Base-by-base conservation (phyloP, 2,888 invertebrate genomes). In the Hofmannophila pseudospretella region DNA sequence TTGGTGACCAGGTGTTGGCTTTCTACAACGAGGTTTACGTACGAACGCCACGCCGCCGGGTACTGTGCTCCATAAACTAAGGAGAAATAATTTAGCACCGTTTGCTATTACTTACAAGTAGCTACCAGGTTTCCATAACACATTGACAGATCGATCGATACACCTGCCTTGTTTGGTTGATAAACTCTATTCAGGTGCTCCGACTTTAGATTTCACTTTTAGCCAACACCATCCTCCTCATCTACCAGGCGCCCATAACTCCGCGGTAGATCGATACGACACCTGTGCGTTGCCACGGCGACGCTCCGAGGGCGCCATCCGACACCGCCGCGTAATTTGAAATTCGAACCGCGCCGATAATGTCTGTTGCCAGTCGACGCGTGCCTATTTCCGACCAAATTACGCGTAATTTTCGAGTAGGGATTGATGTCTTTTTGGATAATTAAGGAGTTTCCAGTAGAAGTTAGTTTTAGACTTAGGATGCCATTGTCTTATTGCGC, bases 281-380 rank as follows among this genome's bases (percentile, higher is more conserved):
- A 85, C 84, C 85, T 85, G 85, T 74, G 66, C 70, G 84, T 82
- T 73, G 67, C 79, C 64, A 69, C 63, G 60, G 77, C 79, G 66
- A 84, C 81, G 58, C 50, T 46, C 55, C 61, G 68, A 75, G 82
- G 81, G 84, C 75, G 82, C 75, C 64, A 85, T 51, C 75, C 77
- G 85, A 85, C 79, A 80, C 85, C 76, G 51, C 62, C 73, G 77
- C 84, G 84, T 81, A 84, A 86, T 85, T 86, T 85, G 85, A 82
- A 82, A 86, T 84, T 72, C 72, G 85, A 85, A 73, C 67, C 76
- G 58, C 67, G 52, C 65, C 78, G 80, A 84, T 85, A 84, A 84
- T 82, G 84, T 70, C 80, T 72, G 65, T 69, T 66, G 73, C 73
- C 67, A 68, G 67, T 61, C 57, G 51, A 59, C 62, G 60, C 69